Percentiles rank a stretch among this genome's conserved stretches.
These are phyloP conservation scores for Platysteira castanea DNA, from an alignment of 2,113 vertebrate species.

Conservation along the genomic window DNA sequence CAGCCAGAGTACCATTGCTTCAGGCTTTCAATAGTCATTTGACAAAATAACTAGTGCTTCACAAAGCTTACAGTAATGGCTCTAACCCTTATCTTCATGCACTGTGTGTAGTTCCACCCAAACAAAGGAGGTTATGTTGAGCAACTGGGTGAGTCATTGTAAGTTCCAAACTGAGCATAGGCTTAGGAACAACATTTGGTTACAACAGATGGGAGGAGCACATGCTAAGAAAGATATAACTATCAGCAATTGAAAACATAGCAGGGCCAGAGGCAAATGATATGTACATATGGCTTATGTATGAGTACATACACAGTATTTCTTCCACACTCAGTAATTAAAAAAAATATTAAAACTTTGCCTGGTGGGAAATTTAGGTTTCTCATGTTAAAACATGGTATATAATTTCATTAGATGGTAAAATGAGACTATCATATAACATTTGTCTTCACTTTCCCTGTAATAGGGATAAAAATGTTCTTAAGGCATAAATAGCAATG, in stretches of 20 bases:
- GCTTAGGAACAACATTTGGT: conserved; percentile 10
- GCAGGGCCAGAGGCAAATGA: neutral
- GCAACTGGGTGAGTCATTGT: conserved; percentile 7
- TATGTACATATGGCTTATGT: neutral
- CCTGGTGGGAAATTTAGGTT: neutral
- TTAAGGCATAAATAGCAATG: neutral
- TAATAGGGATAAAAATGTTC: neutral
- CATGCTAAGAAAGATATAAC: conserved; percentile 9
- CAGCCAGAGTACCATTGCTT: neutral
- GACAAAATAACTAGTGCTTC: neutral
- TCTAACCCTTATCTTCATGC: conserved; percentile 1
- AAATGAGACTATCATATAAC: neutral
- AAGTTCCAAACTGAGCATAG: neutral
- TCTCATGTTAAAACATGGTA: neutral
- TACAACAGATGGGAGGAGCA: conserved; percentile 25
- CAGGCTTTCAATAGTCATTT: neutral
- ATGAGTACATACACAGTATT: neutral
- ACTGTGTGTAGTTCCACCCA: neutral
- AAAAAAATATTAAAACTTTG: neutral
- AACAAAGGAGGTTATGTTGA: conserved; percentile 41
- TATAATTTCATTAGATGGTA: neutral
- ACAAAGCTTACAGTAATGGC: neutral
- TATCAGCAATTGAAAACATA: neutral
- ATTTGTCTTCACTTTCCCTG: neutral
- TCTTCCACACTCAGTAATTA: neutral